Percentiles rank a stretch among this genome's conserved stretches.
phyloP scores from a whole-genome alignment of 2,888 invertebrate genomes.

The Oasisia sp. region DNA sequence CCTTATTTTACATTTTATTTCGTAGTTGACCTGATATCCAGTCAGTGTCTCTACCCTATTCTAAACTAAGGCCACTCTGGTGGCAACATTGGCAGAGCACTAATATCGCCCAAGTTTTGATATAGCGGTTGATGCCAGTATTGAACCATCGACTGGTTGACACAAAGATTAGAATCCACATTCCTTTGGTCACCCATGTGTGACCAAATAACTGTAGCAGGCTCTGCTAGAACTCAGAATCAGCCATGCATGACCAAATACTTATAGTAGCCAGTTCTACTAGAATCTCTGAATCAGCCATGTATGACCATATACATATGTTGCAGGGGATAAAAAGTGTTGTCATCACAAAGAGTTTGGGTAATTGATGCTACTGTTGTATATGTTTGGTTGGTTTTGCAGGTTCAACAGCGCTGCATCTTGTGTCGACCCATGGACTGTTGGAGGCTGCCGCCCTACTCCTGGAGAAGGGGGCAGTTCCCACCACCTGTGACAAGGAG shows the following conservation, averaged over 20 bases:
- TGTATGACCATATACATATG: background rate
- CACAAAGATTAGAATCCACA: too few species aligned
- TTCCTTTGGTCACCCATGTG: background rate
- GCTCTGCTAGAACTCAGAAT: background rate
- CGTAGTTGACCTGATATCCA: too few species aligned
- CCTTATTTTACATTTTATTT: too few species aligned
- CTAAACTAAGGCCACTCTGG: too few species aligned
- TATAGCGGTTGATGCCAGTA: too few species aligned
- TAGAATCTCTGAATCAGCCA: background rate
- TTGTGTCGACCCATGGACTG: background rate
- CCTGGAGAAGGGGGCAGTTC: background rate
- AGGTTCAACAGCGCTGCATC: background rate
- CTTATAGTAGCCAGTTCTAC: background rate
- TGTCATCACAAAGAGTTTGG: too few species aligned
- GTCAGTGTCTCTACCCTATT: too few species aligned
- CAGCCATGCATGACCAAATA: background rate
- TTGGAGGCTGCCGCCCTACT: background rate
- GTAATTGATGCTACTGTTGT: too few species aligned
- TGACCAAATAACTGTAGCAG: background rate
- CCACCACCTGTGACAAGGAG: background rate
- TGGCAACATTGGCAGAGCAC: too few species aligned
- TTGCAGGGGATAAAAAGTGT: slow-evolving; percentile 25
- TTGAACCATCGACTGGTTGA: too few species aligned
- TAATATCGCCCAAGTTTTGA: too few species aligned
- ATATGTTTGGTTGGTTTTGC: background rate